These are phyloP conservation scores for Anaspis maculata DNA, from an alignment of 2,888 invertebrate genomes.

Conservation along the genomic window DNA sequence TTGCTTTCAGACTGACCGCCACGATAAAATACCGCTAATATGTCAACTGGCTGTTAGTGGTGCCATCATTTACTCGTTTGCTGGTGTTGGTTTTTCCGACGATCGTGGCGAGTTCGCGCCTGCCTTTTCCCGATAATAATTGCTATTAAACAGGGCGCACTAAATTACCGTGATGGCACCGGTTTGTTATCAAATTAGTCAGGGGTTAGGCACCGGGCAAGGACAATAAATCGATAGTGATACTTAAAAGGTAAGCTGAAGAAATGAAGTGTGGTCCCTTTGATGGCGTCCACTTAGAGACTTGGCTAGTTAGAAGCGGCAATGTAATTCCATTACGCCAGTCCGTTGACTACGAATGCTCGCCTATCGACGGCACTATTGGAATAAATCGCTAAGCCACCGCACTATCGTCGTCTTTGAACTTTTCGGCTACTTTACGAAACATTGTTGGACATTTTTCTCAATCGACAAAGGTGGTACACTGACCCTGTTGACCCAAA, in stretches of 20 bases:
- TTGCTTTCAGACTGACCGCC: slow-evolving; percentile 35
- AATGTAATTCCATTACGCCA: slow-evolving; percentile 16
- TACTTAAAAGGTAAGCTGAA: slow-evolving; percentile 10
- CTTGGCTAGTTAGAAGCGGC: slow-evolving; percentile 21
- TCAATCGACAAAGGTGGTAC: slow-evolving; percentile 16
- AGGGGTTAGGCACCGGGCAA: background rate
- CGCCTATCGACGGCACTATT: slow-evolving; percentile 17
- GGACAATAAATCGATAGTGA: slow-evolving; percentile 7
- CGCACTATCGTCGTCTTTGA: slow-evolving; percentile 19
- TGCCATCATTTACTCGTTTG: slow-evolving; percentile 38
- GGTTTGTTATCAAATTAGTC: slow-evolving; percentile 2
- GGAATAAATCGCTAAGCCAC: slow-evolving; percentile 18
- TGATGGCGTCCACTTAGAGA: slow-evolving; percentile 27
- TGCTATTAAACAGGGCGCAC: slow-evolving; percentile 2
- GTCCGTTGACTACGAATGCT: slow-evolving; percentile 19
- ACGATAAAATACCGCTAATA: slow-evolving; percentile 37
- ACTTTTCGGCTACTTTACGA: slow-evolving; percentile 12
- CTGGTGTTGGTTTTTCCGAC: slow-evolving; percentile 33
- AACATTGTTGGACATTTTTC: slow-evolving; percentile 16
- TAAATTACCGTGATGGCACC: slow-evolving; percentile 1
- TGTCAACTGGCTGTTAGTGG: slow-evolving; percentile 35
- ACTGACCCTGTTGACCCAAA: slow-evolving; percentile 18
- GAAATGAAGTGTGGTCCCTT: slow-evolving; percentile 26
- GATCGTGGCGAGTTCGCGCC: slow-evolving; percentile 18
- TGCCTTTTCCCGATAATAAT: slow-evolving; percentile 27